Conservation (phyloP, 2,888 invertebrate species). For the Bombylius major region DNA sequence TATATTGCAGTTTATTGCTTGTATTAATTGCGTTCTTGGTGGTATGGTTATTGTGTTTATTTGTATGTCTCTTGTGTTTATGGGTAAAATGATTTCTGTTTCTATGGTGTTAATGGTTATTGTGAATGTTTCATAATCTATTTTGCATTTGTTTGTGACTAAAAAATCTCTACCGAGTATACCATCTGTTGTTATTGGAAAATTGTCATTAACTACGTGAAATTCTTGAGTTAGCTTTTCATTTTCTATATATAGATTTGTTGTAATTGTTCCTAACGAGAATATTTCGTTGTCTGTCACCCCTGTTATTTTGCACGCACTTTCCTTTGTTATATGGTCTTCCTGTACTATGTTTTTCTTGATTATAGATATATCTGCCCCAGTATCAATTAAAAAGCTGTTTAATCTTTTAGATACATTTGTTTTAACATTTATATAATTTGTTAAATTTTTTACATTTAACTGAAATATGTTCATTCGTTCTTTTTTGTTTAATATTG, state of each 20-base stretch:
- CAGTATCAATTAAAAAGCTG: background rate
- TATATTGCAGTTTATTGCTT: background rate
- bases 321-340: background rate
- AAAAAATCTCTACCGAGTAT: slow-evolving; percentile 2
- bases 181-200: slow-evolving; percentile 4
- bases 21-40: slow-evolving; percentile 1
- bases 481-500: no score
- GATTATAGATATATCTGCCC: background rate
- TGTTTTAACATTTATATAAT: background rate
- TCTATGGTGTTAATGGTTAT: background rate
- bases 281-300: background rate
- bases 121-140: slow-evolving; percentile 2
- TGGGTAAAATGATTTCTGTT: background rate
- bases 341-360: background rate
- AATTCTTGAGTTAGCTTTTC: background rate
- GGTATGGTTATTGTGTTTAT: background rate
- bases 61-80: background rate
- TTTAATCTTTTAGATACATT: no score
- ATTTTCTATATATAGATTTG: background rate
- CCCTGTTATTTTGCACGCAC: background rate
- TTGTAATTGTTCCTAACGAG: background rate
- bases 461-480: background rate
- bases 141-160: background rate
- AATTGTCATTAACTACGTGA: background rate
- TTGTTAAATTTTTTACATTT: background rate